phyloP scores from a whole-genome alignment of 2,113 vertebrate genomes.

The Lycaon pictus region DNA sequence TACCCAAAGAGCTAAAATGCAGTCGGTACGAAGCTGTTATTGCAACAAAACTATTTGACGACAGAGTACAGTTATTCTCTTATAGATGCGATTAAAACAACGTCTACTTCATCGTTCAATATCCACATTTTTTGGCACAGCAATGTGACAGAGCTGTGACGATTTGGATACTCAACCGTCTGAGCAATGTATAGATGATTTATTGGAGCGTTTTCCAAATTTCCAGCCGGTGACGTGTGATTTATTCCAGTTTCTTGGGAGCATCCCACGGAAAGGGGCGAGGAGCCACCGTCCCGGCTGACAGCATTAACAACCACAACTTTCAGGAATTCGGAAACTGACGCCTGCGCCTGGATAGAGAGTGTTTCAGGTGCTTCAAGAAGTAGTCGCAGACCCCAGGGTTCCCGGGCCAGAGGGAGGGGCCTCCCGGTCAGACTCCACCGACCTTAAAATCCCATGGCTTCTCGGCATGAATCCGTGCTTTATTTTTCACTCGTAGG shows the following conservation, averaged over 20 bases:
- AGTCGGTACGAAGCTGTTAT: not conserved
- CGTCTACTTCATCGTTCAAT: not conserved
- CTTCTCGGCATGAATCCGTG: not conserved
- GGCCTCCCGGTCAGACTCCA: not conserved
- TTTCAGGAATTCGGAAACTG: not conserved
- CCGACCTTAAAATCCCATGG: not conserved
- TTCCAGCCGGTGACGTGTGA: not conserved
- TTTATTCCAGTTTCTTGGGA: not conserved
- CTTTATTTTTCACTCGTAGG: not conserved
- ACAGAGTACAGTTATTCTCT: slow-evolving; percentile 5
- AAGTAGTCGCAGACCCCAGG: not conserved
- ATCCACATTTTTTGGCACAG: not conserved
- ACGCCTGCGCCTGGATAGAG: not conserved
- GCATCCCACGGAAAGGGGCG: not conserved
- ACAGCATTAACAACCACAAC: not conserved
- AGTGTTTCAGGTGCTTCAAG: not conserved
- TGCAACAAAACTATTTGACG: not conserved
- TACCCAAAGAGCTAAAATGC: not conserved
- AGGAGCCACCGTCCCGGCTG: not conserved
- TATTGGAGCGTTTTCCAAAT: slow-evolving; percentile 27
- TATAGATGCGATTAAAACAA: not conserved
- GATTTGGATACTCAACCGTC: not conserved
- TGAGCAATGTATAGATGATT: not conserved
- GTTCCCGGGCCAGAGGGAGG: not conserved
- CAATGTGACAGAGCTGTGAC: not conserved